Evolutionary conservation across 2,113 vertebrate species (phyloP).

Genomic region (Cyanoramphus novaezelandiae): DNA sequence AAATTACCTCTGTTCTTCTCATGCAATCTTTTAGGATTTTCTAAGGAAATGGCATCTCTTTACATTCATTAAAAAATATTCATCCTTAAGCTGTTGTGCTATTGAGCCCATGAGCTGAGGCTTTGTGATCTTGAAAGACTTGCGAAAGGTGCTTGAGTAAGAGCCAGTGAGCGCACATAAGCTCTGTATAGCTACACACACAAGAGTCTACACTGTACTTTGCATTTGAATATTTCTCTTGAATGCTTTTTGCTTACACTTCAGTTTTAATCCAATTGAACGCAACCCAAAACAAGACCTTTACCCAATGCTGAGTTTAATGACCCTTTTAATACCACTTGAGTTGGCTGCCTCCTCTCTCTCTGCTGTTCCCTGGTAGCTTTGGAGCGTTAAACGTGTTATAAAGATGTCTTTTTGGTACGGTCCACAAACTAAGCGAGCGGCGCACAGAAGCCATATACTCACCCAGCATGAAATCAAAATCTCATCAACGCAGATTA

Average conservation of each 20-base stretch:
- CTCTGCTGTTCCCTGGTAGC: slow-evolving; percentile 69
- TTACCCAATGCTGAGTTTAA: slow-evolving; percentile 82
- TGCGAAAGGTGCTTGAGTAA: not conserved
- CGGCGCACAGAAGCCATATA: slow-evolving; percentile 64
- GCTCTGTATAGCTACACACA: rapidly evolving
- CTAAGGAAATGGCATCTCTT: not conserved
- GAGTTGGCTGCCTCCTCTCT: slow-evolving; percentile 71
- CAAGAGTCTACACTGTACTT: not conserved
- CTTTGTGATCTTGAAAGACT: not conserved
- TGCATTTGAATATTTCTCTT: not conserved
- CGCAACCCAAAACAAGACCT: slow-evolving; percentile 80
- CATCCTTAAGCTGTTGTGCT: not conserved
- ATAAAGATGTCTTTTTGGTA: slow-evolving; percentile 74
- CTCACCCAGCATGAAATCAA: slow-evolving; percentile 76
- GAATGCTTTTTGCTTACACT: slow-evolving; percentile 71
- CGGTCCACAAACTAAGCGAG: slow-evolving; percentile 73
- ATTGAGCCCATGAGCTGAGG: not conserved
- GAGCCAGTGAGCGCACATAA: not conserved
- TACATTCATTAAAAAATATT: rapidly evolving
- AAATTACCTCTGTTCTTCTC: not conserved
- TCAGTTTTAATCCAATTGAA: slow-evolving; percentile 84
- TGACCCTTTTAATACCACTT: slow-evolving; percentile 86
- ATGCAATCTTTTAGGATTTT: not conserved
- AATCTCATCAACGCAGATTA: slow-evolving; percentile 66
- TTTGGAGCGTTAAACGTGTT: slow-evolving; percentile 71